Evolutionary conservation across 2,888 invertebrate species (phyloP).

Genomic region (Drosophila atripex): DNA sequence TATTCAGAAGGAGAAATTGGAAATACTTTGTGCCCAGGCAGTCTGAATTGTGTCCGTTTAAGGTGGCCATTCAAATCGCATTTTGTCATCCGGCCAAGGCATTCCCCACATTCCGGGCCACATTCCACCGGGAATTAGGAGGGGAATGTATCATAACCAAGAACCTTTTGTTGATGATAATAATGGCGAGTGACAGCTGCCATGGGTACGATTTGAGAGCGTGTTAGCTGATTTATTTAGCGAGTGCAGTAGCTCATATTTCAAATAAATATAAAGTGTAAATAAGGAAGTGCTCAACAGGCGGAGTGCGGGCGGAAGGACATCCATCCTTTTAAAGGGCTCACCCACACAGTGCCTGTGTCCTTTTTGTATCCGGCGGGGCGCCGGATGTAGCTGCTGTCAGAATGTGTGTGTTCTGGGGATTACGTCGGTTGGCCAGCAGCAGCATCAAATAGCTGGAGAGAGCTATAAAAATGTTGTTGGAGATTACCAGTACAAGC

Average conservation of each 20-base stretch:
- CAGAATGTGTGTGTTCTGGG: neutral
- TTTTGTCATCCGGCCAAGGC: constrained; percentile 5
- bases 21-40: constrained; percentile 9
- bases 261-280: constrained; percentile 56
- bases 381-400: constrained; percentile 20
- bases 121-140: constrained; percentile 6
- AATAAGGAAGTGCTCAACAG: constrained; percentile 43
- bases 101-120: neutral
- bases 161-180: constrained; percentile 20
- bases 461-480: constrained; percentile 54
- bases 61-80: constrained; percentile 24
- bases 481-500: constrained; percentile 53
- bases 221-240: constrained; percentile 50
- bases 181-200: constrained; percentile 51
- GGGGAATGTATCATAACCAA: constrained; percentile 23
- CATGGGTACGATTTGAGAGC: constrained; percentile 29
- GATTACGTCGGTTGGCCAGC: constrained; percentile 47
- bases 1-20: constrained; percentile 7
- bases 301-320: neutral
- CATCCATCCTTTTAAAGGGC: constrained; percentile 12
- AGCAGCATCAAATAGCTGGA: constrained; percentile 29
- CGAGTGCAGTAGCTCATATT: constrained; percentile 53
- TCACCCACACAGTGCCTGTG: constrained; percentile 17
- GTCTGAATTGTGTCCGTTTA: constrained; percentile 4
- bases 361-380: constrained; percentile 8